Base-by-base conservation (phyloP, 2,797 vertebrate species). In the Myripristis jacobus region DNA sequence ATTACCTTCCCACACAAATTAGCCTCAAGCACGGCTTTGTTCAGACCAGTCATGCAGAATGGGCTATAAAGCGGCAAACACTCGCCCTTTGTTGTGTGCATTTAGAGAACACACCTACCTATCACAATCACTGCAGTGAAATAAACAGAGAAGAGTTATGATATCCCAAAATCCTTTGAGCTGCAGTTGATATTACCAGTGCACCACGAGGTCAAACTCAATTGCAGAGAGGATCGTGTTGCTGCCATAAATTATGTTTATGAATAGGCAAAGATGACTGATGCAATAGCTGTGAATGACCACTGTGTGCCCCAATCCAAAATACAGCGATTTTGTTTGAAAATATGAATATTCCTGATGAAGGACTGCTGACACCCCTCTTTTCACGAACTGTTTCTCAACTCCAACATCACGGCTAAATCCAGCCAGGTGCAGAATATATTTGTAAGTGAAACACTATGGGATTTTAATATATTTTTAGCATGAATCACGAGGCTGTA, bases 1-100 rank as follows among this genome's bases (percentile, higher is more conserved):
- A 65, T 56, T 68, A 59, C 59, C 56, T 55, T 57, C 66, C 59
- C 50, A 38, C 73, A 64, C 56, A 71, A 57, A 59, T 65, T 61
- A 54, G 61, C 24, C 53, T 8, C 5, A 58, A 44, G 59, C 43
- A 80, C 56, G 25, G 6, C 11, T 69, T 55, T 58, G 6, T 22
- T 57, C 31, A 69, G 38, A 66, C 51, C 50, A 46, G 44, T 25
- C 11, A 2, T 66, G 55, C 18, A 13, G 36, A 50, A 21, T 1
- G 44, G 31, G 27, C 18, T 50, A 2, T 12, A 22, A 11, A 48
- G 51, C 57, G 47, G 38, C 31, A 16, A 7, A 36, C 4, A 25
- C 22, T 46, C 0, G 0, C 3, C 18, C 56, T 43, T 4, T 29
- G 21, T 12, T 29, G 2, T 5, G 19, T 24, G 16, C 12, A 53